Evolutionary conservation across 2,888 invertebrate genomes (phyloP), one percentile per base, ranked within the genome.

Genomic region (Oscheius onirici): DNA sequence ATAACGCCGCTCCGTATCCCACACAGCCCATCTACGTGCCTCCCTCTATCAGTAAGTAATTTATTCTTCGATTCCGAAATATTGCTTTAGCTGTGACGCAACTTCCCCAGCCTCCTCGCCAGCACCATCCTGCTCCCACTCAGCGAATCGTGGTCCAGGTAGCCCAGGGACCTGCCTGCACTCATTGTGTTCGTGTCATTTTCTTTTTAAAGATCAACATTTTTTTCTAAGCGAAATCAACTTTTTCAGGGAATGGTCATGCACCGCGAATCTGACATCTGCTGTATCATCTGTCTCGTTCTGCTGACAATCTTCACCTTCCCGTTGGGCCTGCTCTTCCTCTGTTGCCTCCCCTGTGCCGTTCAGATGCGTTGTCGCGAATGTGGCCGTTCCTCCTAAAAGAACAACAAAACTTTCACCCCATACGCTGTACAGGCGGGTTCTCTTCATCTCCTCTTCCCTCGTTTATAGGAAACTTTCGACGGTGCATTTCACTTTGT

Each of bases 251-350:
- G 79, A 41, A 69, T 72, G 0, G 26, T 49, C 40, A 78, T 84
- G 65, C 71, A 72, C n/a, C 82, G 79, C 52, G 81, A 83, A 66
- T 83, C 83, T 22, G 85, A 86, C 68, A 70, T 80, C 65, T 86
- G 85, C 74, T 86, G 84, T 58, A 73, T 86, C 52, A 61, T 85
- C 13, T 84, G 83, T 55, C 78, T 86, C 51, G 79, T 86, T 51
- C 70, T 86, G 54, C 73, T 86, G 8, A 79, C 83, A 51, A 84
- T 86, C 68, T 84, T 82, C 75, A 85, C 84, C 6, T 86, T 86
- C 75, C 86, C 86, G 49, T 76, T 85, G 69, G 86, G 86, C 10
- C 76, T 86, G 11, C 69, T 86, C 54, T 81, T 86, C 71, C 75
- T 46, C 8, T 84, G 81, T 43, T 70, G 61, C 17, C 44, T 70